These are phyloP conservation scores for Caenorhabditis sp. DNA, from an alignment of 2,888 invertebrate species.

Conservation along the genomic window DNA sequence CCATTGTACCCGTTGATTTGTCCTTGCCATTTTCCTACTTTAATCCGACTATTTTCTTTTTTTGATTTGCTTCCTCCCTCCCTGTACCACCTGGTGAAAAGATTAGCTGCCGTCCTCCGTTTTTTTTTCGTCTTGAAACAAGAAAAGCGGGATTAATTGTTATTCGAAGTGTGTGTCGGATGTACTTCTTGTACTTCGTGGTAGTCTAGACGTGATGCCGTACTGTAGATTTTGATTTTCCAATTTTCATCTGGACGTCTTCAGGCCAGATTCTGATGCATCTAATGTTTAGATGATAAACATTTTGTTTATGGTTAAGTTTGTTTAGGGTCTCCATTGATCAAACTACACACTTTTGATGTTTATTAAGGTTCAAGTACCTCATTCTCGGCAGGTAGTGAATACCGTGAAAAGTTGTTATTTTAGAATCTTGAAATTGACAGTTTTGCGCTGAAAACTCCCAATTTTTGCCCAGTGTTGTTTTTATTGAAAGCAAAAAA, in stretches of 20 bases:
- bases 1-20: slow-evolving; percentile 49
- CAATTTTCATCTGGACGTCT: not conserved
- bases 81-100: slow-evolving; percentile 41
- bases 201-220: slow-evolving; percentile 9
- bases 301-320: too few relatives aligned
- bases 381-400: too few relatives aligned
- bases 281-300: not conserved
- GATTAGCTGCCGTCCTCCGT: slow-evolving; percentile 34
- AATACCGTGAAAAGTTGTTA: too few relatives aligned
- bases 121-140: slow-evolving; percentile 30
- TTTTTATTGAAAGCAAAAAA: too few relatives aligned
- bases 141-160: slow-evolving; percentile 45
- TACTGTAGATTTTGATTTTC: slow-evolving; percentile 16
- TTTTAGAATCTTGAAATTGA: too few relatives aligned
- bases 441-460: too few relatives aligned
- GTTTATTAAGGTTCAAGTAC: too few relatives aligned
- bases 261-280: not conserved
- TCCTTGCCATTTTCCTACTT: slow-evolving; percentile 42
- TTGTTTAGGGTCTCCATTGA: too few relatives aligned
- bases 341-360: too few relatives aligned
- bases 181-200: slow-evolving; percentile 14
- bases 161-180: not conserved
- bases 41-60: slow-evolving; percentile 37
- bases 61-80: not conserved
- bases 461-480: too few relatives aligned